Conservation (phyloP, 1,140 invertebrate species). For the Heliothis virescens region DNA sequence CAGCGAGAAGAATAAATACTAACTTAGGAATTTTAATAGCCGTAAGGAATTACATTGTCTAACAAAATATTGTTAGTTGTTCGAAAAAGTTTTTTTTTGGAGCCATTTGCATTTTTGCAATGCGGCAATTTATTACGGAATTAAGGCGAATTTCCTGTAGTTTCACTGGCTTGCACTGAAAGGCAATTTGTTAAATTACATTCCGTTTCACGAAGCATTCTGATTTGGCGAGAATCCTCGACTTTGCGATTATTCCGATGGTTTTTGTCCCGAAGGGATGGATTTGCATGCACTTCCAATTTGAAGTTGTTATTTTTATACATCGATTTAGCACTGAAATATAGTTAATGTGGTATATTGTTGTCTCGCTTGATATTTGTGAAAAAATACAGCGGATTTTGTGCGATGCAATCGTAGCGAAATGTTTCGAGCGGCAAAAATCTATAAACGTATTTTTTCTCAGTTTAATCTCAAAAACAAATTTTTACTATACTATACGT, state of each 20-base stretch:
- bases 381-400: no score
- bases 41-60: slow-evolving; percentile 42
- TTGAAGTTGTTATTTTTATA: neutral
- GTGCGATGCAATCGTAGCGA: no score
- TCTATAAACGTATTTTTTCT: no score
- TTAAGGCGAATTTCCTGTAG: slow-evolving; percentile 13
- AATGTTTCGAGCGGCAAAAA: no score
- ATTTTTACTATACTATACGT: no score
- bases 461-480: no score
- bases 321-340: no score
- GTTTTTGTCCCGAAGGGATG: neutral
- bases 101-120: slow-evolving; percentile 6
- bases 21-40: slow-evolving; percentile 47
- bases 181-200: slow-evolving; percentile 23
- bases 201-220: neutral
- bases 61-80: slow-evolving; percentile 39
- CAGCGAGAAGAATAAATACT: slow-evolving; percentile 39
- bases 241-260: neutral
- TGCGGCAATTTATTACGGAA: slow-evolving; percentile 30
- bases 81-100: slow-evolving; percentile 19
- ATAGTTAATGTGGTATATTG: no score
- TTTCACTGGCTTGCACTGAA: neutral
- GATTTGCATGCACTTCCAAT: neutral
- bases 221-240: neutral
- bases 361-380: no score